Evolutionary conservation across 2,113 vertebrate genomes (phyloP).

Genomic region (Caranx melampygus): DNA sequence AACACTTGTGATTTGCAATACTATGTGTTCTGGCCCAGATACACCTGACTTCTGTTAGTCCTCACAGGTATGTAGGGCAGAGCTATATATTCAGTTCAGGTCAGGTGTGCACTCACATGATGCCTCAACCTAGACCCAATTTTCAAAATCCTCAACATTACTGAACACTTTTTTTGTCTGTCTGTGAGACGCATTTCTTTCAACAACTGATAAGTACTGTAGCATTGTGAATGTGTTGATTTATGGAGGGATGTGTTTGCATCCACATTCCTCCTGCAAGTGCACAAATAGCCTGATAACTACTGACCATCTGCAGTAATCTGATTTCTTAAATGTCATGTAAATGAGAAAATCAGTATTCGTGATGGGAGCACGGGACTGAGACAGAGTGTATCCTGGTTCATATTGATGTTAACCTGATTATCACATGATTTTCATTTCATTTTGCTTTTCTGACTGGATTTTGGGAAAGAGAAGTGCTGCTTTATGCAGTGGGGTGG

Average conservation of each 20-base stretch:
- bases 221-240: constrained; percentile 22
- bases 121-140: neutral
- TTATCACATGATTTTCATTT: too few relatives aligned
- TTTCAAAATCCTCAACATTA: neutral
- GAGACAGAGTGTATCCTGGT: neutral
- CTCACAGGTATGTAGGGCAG: constrained; percentile 68
- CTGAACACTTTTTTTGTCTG: neutral
- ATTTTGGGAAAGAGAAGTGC: constrained; percentile 4
- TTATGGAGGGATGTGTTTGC: constrained; percentile 17
- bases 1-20: constrained; percentile 34
- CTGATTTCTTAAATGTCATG: constrained; percentile 8
- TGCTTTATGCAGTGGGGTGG: constrained; percentile 34
- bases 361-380: neutral
- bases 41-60: constrained; percentile 68
- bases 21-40: constrained; percentile 65
- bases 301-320: constrained; percentile 4
- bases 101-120: constrained; percentile 35
- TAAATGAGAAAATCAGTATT: neutral
- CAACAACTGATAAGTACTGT: constrained; percentile 28
- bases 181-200: neutral
- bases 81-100: constrained; percentile 41
- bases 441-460: neutral
- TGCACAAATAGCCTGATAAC: neutral
- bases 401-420: neutral
- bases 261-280: neutral